Percentiles rank a stretch among this genome's conserved stretches.
phyloP scores from a whole-genome alignment of 30 jellyfish, hydroid and myxozoan species.

The Nemopilema nomurai region DNA sequence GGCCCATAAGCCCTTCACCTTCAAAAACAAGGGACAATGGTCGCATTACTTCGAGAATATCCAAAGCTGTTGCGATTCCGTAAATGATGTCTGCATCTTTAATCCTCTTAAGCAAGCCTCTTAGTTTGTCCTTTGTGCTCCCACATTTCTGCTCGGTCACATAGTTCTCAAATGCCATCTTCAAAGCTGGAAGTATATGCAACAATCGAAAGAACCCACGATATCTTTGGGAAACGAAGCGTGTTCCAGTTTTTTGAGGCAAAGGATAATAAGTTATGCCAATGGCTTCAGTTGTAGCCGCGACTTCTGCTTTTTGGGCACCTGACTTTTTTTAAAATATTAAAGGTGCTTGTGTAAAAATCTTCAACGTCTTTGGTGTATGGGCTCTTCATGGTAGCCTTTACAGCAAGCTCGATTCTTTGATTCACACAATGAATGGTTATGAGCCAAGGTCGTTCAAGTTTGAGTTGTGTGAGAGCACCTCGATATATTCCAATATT shows the following conservation, averaged over 20 bases:
- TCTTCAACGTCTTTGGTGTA: slow-evolving; percentile 19
- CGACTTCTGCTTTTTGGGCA: slow-evolving; percentile 20
- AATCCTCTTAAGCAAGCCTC: slow-evolving; percentile 35
- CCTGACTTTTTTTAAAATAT: slow-evolving; percentile 32
- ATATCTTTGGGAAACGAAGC: too few species aligned
- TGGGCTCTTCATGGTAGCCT: slow-evolving; percentile 30
- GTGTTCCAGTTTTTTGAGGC: slow-evolving; percentile 9
- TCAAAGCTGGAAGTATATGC: slow-evolving; percentile 46
- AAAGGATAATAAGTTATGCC: too few species aligned
- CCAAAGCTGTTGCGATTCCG: slow-evolving; percentile 31
- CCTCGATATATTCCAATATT: slow-evolving; percentile 32
- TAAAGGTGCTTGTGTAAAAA: slow-evolving; percentile 25
- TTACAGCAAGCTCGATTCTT: slow-evolving; percentile 45
- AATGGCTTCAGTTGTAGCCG: slow-evolving; percentile 28
- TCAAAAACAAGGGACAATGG: too few species aligned
- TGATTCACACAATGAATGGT: slow-evolving; percentile 49
- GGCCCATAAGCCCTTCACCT: too few species aligned
- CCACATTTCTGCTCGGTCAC: slow-evolving; percentile 35
- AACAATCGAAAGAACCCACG: slow-evolving; percentile 4
- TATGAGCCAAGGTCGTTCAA: slow-evolving; percentile 47
- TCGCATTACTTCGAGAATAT: not conserved
- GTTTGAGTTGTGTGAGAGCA: slow-evolving; percentile 35
- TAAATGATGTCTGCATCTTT: slow-evolving; percentile 15
- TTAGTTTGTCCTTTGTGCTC: slow-evolving; percentile 36
- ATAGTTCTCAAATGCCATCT: slow-evolving; percentile 45